phyloP scores from a whole-genome alignment of 92 coral and sea anemone genomes.

The Pocillopora grandis region DNA sequence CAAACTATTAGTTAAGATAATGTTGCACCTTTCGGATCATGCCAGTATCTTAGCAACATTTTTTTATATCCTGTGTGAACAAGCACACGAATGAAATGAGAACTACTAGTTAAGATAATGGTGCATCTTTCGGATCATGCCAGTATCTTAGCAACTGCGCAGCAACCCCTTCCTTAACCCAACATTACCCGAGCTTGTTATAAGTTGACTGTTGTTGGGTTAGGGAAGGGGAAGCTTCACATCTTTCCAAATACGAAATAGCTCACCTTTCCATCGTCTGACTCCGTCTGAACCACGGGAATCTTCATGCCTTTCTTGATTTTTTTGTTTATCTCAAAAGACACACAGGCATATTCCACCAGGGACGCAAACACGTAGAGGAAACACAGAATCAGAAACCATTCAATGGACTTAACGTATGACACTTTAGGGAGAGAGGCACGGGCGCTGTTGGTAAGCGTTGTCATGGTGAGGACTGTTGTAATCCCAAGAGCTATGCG shows the following conservation, averaged over 20 bases:
- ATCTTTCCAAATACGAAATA: background rate
- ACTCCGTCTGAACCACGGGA: slow-evolving; percentile 36
- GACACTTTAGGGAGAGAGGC: slow-evolving; percentile 88
- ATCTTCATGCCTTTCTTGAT: slow-evolving; percentile 56
- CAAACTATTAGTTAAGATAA: too few species aligned
- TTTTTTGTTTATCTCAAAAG: slow-evolving; percentile 75
- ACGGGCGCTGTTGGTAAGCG: slow-evolving; percentile 94
- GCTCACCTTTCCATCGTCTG: slow-evolving; percentile 30
- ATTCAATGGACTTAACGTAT: slow-evolving; percentile 94
- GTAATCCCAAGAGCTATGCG: slow-evolving; percentile 96
- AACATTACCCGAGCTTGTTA: too few species aligned
- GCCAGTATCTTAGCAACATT: too few species aligned
- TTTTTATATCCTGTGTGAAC: too few species aligned
- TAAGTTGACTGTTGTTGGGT: too few species aligned
- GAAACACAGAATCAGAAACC: slow-evolving; percentile 93
- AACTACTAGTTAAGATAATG: too few species aligned
- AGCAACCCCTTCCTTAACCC: too few species aligned
- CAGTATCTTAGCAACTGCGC: too few species aligned
- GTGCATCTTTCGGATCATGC: too few species aligned
- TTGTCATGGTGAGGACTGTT: slow-evolving; percentile 95
- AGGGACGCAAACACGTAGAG: slow-evolving; percentile 93
- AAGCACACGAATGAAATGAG: too few species aligned
- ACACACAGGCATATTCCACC: slow-evolving; percentile 88
- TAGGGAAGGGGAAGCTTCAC: too few species aligned
- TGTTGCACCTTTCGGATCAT: too few species aligned